Evolutionary conservation across 2,888 invertebrate species (phyloP).

Genomic region (Falcaria lacertinaria): DNA sequence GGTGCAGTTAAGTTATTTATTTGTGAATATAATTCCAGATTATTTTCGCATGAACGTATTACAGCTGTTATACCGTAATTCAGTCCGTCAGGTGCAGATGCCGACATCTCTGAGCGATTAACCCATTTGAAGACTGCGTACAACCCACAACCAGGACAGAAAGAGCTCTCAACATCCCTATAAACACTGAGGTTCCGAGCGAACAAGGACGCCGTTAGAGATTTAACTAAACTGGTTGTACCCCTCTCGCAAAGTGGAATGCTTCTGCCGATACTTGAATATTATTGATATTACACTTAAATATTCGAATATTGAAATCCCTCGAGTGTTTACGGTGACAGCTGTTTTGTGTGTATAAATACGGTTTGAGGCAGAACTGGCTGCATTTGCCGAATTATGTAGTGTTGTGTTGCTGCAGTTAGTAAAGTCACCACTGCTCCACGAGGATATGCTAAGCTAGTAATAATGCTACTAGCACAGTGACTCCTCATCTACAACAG

Average conservation of each 20-base stretch:
- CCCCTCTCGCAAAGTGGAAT: slow-evolving; percentile 50
- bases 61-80: slow-evolving; percentile 62
- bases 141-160: slow-evolving; percentile 29
- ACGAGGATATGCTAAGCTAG: too few species aligned
- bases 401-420: too few species aligned
- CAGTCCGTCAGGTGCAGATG: slow-evolving; percentile 74
- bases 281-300: slow-evolving; percentile 62
- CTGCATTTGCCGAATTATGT: too few species aligned
- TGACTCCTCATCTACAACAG: too few species aligned
- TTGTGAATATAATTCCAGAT: slow-evolving; percentile 26
- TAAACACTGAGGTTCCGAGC: slow-evolving; percentile 16
- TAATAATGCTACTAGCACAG: too few species aligned
- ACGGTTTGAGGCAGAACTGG: neutral
- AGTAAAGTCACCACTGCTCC: too few species aligned
- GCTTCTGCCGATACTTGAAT: slow-evolving; percentile 61
- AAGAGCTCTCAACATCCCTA: slow-evolving; percentile 34
- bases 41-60: slow-evolving; percentile 47
- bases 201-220: slow-evolving; percentile 21
- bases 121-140: slow-evolving; percentile 62
- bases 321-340: slow-evolving; percentile 28
- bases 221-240: slow-evolving; percentile 29
- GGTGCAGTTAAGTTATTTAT: slow-evolving; percentile 5
- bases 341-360: slow-evolving; percentile 10
- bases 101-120: slow-evolving; percentile 67
- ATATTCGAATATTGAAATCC: slow-evolving; percentile 42